A percentile compares a stretch with the other conserved stretches of the same genome.
Evolutionary conservation across 2,888 invertebrate genomes (phyloP).

Genomic region (Diaphora mendica): DNA sequence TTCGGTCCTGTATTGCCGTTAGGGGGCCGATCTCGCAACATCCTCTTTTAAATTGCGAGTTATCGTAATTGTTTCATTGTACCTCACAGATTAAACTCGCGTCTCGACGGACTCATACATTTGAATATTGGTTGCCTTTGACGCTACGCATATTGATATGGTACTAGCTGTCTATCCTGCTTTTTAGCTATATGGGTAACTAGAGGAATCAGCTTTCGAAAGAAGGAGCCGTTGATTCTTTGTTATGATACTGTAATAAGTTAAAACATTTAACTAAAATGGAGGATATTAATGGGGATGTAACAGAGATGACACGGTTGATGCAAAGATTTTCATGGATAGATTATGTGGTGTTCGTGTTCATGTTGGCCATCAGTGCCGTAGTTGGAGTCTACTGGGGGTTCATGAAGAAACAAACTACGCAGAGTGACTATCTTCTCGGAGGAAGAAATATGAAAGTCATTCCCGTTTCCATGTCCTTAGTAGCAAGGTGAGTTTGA

Average conservation of each 20-base stretch:
- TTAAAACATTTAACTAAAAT: slow-evolving; percentile 49
- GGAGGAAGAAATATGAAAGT: slow-evolving; percentile 94
- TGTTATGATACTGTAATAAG: slow-evolving; percentile 24
- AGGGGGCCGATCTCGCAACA: slow-evolving; percentile 84
- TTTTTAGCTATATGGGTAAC: slow-evolving; percentile 8
- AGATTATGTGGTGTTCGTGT: slow-evolving; percentile 92
- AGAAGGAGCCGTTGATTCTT: not conserved
- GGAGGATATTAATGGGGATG: slow-evolving; percentile 66
- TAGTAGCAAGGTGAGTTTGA: slow-evolving; percentile 91
- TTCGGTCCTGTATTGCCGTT: slow-evolving; percentile 66
- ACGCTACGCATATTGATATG: slow-evolving; percentile 44
- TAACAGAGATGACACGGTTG: slow-evolving; percentile 80
- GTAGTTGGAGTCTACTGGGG: slow-evolving; percentile 94
- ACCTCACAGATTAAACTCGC: slow-evolving; percentile 74
- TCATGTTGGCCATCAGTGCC: slow-evolving; percentile 92
- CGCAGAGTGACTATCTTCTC: slow-evolving; percentile 91
- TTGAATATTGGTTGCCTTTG: slow-evolving; percentile 67
- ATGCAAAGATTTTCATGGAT: slow-evolving; percentile 89
- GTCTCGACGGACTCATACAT: slow-evolving; percentile 62
- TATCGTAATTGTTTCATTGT: slow-evolving; percentile 86
- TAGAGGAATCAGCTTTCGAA: slow-evolving; percentile 11
- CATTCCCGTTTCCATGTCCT: slow-evolving; percentile 93
- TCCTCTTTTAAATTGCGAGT: slow-evolving; percentile 86
- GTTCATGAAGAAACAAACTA: slow-evolving; percentile 88
- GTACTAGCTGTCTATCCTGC: slow-evolving; percentile 33